These are phyloP conservation scores for Hippocampus barbouri DNA, from an alignment of 2,113 vertebrate species.

Conservation along the genomic window DNA sequence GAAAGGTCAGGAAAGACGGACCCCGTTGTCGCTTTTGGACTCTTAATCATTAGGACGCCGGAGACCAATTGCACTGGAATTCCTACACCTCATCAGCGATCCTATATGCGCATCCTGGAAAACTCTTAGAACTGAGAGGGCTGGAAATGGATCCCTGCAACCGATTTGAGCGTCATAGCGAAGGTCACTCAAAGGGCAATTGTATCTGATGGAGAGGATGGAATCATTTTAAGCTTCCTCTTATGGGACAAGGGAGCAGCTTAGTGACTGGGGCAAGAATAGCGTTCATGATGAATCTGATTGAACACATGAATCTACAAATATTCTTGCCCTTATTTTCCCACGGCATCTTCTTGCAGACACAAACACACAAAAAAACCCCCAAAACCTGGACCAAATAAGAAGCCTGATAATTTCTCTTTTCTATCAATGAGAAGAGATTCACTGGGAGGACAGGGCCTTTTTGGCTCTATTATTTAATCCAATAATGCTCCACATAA, in stretches of 20 bases:
- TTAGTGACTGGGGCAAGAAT: constrained; percentile 19
- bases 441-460: not conserved
- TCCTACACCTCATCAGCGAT: constrained; percentile 43
- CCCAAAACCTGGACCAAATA: not conserved
- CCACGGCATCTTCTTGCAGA: not conserved
- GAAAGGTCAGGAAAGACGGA: constrained; percentile 62
- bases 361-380: too few relatives aligned
- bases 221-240: constrained; percentile 35
- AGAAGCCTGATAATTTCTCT: not conserved
- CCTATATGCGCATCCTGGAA: constrained; percentile 40
- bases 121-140: constrained; percentile 17
- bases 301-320: not conserved
- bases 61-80: constrained; percentile 50
- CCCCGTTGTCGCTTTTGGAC: constrained; percentile 40
- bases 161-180: constrained; percentile 28
- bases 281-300: not conserved
- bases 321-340: not conserved
- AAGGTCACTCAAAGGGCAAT: constrained; percentile 43
- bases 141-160: constrained; percentile 39
- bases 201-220: constrained; percentile 40
- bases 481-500: not conserved
- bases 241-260: constrained; percentile 16
- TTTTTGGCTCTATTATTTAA: not conserved
- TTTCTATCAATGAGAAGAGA: not conserved
- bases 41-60: constrained; percentile 54